Conservation (phyloP, 2,888 invertebrate genomes). For the Laothoe populi region DNA sequence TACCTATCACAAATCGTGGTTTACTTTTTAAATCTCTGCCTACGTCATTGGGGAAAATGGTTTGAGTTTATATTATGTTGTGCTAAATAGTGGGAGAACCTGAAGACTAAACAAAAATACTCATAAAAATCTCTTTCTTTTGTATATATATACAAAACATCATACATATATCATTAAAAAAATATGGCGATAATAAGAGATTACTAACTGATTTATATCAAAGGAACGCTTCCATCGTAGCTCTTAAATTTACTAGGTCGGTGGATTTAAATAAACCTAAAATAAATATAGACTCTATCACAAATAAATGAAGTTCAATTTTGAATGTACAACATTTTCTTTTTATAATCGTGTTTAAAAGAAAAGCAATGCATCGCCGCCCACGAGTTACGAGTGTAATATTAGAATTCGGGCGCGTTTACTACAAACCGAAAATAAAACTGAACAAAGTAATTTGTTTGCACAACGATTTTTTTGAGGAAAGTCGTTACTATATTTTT, state of each 20-base stretch:
- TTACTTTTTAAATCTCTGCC: too few relatives aligned
- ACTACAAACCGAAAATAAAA: constrained; percentile 50
- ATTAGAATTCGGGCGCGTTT: constrained; percentile 49
- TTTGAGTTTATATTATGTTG: too few relatives aligned
- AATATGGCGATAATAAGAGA: constrained; percentile 5
- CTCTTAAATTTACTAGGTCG: constrained; percentile 12
- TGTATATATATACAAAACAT: neutral
- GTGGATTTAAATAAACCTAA: neutral
- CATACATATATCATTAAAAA: neutral
- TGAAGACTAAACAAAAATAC: neutral
- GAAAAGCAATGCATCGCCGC: constrained; percentile 58
- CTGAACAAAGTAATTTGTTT: constrained; percentile 37
- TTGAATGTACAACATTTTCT: constrained; percentile 35
- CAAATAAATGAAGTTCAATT: constrained; percentile 36
- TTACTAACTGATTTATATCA: constrained; percentile 11
- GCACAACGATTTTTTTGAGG: constrained; percentile 2
- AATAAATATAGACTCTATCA: constrained; percentile 10
- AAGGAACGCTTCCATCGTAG: neutral
- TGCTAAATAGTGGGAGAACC: neutral
- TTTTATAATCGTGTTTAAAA: constrained; percentile 53
- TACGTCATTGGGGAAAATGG: too few relatives aligned
- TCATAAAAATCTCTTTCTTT: neutral
- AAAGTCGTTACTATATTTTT: constrained; percentile 13
- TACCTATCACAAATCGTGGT: too few relatives aligned
- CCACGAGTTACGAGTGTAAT: constrained; percentile 50